These are phyloP conservation scores for Capitulum mitella DNA, from an alignment of 2,888 invertebrate species.

Conservation along the genomic window DNA sequence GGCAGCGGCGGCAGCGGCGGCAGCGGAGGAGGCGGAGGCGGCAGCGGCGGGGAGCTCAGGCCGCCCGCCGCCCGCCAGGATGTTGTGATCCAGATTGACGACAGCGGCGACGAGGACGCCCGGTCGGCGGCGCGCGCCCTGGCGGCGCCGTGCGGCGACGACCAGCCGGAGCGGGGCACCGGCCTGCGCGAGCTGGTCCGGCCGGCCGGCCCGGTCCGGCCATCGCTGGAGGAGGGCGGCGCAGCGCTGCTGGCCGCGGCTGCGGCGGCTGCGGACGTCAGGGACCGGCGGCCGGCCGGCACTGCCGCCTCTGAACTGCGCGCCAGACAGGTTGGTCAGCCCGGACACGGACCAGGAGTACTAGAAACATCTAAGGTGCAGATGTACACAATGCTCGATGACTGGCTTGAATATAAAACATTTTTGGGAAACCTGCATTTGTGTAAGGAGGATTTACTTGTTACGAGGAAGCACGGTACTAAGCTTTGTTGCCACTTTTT, in stretches of 20 bases:
- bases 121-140: conserved; percentile 5
- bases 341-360: no score
- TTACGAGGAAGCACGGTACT: no score
- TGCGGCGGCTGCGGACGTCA: background rate
- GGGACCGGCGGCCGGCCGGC: background rate
- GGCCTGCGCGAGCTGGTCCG: background rate
- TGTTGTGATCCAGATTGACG: background rate
- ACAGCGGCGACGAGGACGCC: background rate
- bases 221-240: conserved; percentile 5
- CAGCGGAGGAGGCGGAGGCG: background rate
- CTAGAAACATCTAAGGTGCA: no score
- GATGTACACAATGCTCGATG: no score
- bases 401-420: no score
- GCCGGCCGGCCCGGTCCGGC: background rate
- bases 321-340: no score
- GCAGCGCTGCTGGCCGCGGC: background rate
- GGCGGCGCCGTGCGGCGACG: background rate
- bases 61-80: background rate
- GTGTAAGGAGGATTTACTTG: no score
- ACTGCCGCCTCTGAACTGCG: no score
- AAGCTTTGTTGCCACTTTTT: no score
- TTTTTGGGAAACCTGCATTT: no score
- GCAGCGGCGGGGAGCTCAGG: background rate
- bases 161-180: background rate
- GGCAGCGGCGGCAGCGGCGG: background rate